These are phyloP conservation scores for Polyommatus icarus DNA, from an alignment of 2,888 invertebrate genomes.

Conservation along the genomic window DNA sequence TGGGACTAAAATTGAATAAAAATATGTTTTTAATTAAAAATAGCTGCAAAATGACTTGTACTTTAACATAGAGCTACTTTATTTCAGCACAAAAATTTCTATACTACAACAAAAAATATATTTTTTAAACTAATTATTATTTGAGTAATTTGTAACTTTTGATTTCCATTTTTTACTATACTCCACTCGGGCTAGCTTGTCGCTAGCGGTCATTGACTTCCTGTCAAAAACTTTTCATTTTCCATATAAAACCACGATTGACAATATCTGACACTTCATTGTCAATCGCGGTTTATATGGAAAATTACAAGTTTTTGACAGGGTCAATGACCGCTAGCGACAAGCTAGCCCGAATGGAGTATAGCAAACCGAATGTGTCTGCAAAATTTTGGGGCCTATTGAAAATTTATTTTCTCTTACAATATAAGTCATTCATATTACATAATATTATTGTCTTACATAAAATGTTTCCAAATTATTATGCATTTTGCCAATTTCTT, in stretches of 20 bases:
- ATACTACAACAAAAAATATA: neutral
- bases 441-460: conserved; percentile 12
- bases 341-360: too few species aligned
- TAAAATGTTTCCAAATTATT: neutral
- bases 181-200: too few species aligned
- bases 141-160: neutral
- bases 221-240: too few species aligned
- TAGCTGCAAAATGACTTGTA: neutral
- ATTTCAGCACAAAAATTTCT: neutral
- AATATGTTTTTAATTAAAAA: neutral
- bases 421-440: neutral
- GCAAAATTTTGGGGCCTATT: neutral
- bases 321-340: too few species aligned
- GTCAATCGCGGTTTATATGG: too few species aligned
- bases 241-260: too few species aligned
- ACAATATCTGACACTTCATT: too few species aligned
- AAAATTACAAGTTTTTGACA: too few species aligned
- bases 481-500: neutral
- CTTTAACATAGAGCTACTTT: neutral
- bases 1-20: neutral
- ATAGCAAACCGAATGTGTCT: too few species aligned
- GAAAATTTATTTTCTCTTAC: neutral
- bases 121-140: neutral
- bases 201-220: too few species aligned
- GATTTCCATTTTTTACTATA: too few species aligned